phyloP scores from a whole-genome alignment of 2,797 vertebrate genomes.

The Monodelphis domestica region DNA sequence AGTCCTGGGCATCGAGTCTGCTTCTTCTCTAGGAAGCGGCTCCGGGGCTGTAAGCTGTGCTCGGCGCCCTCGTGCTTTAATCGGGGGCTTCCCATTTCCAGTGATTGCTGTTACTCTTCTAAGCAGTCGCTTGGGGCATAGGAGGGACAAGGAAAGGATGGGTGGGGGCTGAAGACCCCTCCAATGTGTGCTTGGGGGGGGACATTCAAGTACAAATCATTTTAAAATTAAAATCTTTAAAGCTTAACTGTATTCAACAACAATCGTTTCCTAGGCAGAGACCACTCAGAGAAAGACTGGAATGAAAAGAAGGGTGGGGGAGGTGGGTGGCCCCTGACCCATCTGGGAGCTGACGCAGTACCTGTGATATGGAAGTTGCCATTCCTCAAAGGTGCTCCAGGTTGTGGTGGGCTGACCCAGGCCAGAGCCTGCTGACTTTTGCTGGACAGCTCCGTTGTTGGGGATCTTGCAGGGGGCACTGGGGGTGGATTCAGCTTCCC shows the following conservation, averaged over 20 bases:
- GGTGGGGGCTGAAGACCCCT: background rate
- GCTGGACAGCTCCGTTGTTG: constrained; percentile 93
- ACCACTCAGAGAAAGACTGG: background rate
- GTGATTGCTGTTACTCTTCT: background rate
- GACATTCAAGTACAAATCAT: background rate
- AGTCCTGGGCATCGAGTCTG: background rate
- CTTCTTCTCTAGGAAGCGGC: background rate
- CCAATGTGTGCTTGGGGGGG: no score
- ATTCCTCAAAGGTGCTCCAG: constrained; percentile 85
- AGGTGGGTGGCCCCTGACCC: background rate
- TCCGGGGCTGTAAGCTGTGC: background rate
- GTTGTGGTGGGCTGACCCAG: constrained; percentile 78
- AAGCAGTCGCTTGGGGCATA: background rate
- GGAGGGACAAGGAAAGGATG: background rate
- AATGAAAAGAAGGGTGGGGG: background rate
- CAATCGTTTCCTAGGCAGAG: background rate
- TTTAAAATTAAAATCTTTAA: background rate
- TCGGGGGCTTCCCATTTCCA: background rate
- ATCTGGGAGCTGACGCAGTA: constrained; percentile 66
- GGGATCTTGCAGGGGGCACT: constrained; percentile 93
- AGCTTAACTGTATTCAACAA: background rate
- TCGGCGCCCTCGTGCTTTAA: background rate
- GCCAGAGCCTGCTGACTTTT: constrained; percentile 88
- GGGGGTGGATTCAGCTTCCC: constrained; percentile 92
- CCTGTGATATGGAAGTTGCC: constrained; percentile 89